These are phyloP conservation scores for Linnaemya tessellans DNA, from an alignment of 2,888 invertebrate genomes.

Conservation along the genomic window DNA sequence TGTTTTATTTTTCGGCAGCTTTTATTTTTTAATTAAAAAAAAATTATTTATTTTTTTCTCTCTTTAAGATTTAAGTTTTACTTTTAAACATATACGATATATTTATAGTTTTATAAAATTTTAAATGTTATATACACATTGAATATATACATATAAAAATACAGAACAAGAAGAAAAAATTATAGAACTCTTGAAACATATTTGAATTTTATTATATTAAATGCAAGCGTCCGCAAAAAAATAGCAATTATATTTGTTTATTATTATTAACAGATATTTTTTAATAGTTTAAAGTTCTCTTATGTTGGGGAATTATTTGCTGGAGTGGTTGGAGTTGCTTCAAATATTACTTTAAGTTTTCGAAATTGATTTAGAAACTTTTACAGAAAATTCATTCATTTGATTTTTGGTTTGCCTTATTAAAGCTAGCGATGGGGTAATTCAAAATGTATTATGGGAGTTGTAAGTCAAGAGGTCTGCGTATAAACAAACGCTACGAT, in stretches of 20 bases:
- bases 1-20: slow-evolving; percentile 53
- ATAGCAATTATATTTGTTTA: slow-evolving; percentile 16
- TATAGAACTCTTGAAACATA: not conserved
- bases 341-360: too few species aligned
- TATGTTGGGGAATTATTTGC: not conserved
- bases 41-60: slow-evolving; percentile 56
- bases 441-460: too few species aligned
- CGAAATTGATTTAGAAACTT: not conserved
- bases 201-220: slow-evolving; percentile 42
- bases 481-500: too few species aligned
- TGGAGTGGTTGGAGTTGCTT: not conserved
- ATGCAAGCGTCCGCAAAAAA: slow-evolving; percentile 19
- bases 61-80: slow-evolving; percentile 24
- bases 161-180: slow-evolving; percentile 27
- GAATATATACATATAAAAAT: slow-evolving; percentile 48
- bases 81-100: slow-evolving; percentile 28
- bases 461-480: too few species aligned
- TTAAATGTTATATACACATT: slow-evolving; percentile 64
- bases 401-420: not conserved
- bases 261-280: not conserved
- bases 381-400: not conserved
- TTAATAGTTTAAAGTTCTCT: not conserved
- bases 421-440: too few species aligned
- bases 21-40: slow-evolving; percentile 31
- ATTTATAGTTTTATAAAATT: slow-evolving; percentile 59